Conservation (phyloP, 2,888 invertebrate genomes). For the Achlya flavicornis region DNA sequence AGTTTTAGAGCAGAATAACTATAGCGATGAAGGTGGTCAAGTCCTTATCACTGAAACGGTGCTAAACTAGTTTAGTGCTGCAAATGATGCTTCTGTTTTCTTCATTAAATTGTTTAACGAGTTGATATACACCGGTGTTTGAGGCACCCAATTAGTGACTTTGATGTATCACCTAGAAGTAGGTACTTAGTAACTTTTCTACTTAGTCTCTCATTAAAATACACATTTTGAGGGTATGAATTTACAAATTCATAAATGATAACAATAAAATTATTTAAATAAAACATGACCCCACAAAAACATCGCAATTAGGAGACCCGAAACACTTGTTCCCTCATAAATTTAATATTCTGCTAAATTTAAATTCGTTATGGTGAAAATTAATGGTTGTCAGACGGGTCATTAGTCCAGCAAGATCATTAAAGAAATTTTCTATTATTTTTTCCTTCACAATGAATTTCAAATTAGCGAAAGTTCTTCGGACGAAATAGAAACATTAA, state of each 20-base stretch:
- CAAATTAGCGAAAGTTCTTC: constrained; percentile 7
- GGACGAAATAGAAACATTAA: constrained; percentile 1
- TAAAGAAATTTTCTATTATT: constrained; percentile 14
- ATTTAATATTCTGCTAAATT: constrained; percentile 32
- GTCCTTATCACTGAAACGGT: background rate
- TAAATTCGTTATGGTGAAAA: constrained; percentile 36
- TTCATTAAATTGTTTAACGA: background rate
- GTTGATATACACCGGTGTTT: no score
- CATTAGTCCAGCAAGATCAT: constrained; percentile 30
- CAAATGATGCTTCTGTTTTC: background rate
- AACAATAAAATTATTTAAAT: constrained; percentile 3
- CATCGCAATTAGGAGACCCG: constrained; percentile 16
- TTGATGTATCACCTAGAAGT: background rate
- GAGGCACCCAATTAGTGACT: background rate
- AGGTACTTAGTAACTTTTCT: no score
- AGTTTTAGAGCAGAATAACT: background rate
- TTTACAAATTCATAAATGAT: background rate
- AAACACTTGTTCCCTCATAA: constrained; percentile 20
- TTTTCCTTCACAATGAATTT: constrained; percentile 1
- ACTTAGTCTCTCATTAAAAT: no score
- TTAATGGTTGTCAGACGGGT: constrained; percentile 28
- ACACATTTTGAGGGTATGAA: background rate
- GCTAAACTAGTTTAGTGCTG: background rate
- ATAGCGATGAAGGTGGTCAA: background rate
- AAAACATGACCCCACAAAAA: background rate